phyloP scores from a whole-genome alignment of 2,797 vertebrate species.

The Amblyraja radiata region DNA sequence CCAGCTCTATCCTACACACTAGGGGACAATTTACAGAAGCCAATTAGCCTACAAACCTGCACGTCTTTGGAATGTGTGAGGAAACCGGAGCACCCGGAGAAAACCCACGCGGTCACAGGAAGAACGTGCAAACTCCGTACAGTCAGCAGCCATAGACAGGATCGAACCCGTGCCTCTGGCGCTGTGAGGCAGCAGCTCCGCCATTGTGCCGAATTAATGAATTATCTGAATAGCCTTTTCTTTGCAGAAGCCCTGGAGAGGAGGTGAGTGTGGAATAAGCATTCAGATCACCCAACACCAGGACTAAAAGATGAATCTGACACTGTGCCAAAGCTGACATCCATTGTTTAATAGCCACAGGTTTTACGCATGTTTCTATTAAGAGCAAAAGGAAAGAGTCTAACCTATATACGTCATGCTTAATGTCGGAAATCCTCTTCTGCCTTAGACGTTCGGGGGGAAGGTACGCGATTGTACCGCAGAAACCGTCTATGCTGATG shows the following conservation, averaged over 20 bases:
- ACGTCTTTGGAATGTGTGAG: too few relatives aligned
- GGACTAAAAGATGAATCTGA: not conserved
- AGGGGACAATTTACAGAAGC: too few relatives aligned
- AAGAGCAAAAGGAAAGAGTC: not conserved
- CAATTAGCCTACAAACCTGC: too few relatives aligned
- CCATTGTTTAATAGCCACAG: not conserved
- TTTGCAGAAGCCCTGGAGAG: not conserved
- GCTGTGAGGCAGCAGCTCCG: too few relatives aligned
- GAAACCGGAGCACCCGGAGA: too few relatives aligned
- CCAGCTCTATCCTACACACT: too few relatives aligned
- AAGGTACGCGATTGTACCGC: constrained; percentile 92
- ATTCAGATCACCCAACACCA: not conserved
- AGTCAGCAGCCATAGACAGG: too few relatives aligned
- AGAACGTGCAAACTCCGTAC: too few relatives aligned
- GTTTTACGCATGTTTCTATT: not conserved
- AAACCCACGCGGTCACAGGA: too few relatives aligned
- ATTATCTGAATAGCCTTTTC: not conserved
- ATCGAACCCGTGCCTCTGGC: too few relatives aligned
- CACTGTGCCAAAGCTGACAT: not conserved
- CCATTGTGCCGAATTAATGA: too few relatives aligned
- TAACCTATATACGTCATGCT: constrained; percentile 95
- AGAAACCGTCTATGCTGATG: constrained; percentile 91
- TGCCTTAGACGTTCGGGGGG: constrained; percentile 93
- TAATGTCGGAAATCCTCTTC: constrained; percentile 87
- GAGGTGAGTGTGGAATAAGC: not conserved